A percentile compares a stretch with the other conserved stretches of the same genome.
Evolutionary conservation across 2,888 invertebrate genomes (phyloP).

Genomic region (Synergus itoensis): DNA sequence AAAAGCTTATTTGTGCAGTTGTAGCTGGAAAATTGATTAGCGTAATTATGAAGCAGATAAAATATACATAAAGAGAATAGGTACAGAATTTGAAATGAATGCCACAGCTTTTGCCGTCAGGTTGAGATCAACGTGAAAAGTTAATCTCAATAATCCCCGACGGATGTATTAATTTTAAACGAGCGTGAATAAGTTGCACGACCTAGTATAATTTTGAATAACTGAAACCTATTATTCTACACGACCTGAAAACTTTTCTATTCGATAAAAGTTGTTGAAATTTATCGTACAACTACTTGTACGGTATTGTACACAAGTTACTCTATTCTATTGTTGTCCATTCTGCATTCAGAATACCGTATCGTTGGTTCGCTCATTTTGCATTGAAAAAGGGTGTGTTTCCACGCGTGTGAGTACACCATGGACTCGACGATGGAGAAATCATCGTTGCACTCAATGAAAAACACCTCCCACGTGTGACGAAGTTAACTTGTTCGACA

Average conservation of each 20-base stretch:
- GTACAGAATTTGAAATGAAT: background rate
- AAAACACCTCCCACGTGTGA: slow-evolving; percentile 7
- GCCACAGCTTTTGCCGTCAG: background rate
- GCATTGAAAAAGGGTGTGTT: slow-evolving; percentile 54
- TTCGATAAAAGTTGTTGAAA: slow-evolving; percentile 72
- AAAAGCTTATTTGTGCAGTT: background rate
- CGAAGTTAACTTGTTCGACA: slow-evolving; percentile 2
- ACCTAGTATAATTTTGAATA: slow-evolving; percentile 18
- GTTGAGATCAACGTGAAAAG: background rate
- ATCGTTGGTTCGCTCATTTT: slow-evolving; percentile 51
- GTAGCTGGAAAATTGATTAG: background rate
- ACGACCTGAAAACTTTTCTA: slow-evolving; percentile 39
- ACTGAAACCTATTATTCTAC: slow-evolving; percentile 25
- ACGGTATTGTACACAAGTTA: slow-evolving; percentile 63
- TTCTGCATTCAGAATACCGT: slow-evolving; percentile 51
- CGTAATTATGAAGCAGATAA: background rate
- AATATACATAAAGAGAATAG: background rate
- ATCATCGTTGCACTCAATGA: slow-evolving; percentile 26
- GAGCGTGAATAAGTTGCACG: slow-evolving; percentile 35
- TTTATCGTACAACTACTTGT: slow-evolving; percentile 69
- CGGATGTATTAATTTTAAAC: slow-evolving; percentile 16
- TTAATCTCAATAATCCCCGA: slow-evolving; percentile 1
- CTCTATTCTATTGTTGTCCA: slow-evolving; percentile 62
- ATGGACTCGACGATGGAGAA: slow-evolving; percentile 31
- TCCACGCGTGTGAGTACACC: slow-evolving; percentile 45